Base-by-base conservation (phyloP, 2,113 vertebrate species). In the Pseudolaguvia tuberculata region DNA sequence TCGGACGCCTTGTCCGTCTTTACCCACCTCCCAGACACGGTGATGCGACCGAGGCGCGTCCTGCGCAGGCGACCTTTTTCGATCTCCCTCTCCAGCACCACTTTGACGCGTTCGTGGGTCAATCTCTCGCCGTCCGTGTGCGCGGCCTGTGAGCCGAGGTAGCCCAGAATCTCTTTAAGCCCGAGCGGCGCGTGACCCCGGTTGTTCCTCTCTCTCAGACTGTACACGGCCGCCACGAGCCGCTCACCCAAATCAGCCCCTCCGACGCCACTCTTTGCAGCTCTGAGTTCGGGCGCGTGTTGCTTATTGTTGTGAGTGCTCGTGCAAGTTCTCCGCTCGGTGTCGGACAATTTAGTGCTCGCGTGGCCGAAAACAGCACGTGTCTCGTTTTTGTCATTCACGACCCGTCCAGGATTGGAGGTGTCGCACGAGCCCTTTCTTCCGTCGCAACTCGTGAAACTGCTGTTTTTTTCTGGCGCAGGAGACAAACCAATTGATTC, bases 101-200 rank as follows among this genome's bases (percentile, higher is more conserved):
- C 91, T 83, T 90, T 91, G 82, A 92, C 91, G 85, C 90, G 92
- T 86, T 91, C 90, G 67, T 92, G 89, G 77, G 92, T 93, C 74
- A 93, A 88, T 72, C 87, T 90, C 74, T 90, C 88, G 1, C 55
- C 35, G 74, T 85, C 87, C 17, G 85, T 85, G 70, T 89, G 81
- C 21, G 80, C 85, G 73, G 87, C 86, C 74, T 88, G 88, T 50
- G 85, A 85, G 86, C 88, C 85, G 75, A 90, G 83, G 79, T 81
- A 86, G 25, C 83, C 88, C 79, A 88, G 39, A 1, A 90, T 89
- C 82, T 91, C 89, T 67, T 87, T 90, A 25, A 88, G 71, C 23
- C 87, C 88, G 29, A 88, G 84, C 66, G 87, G 84, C 67, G 81
- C 63, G 84, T 89, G 88, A 82, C 83, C 87, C 83, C 87, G 77